Percentiles rank a stretch among this genome's conserved stretches.
Conservation (phyloP, 2,113 vertebrate species). For the Sebastes fasciatus region DNA sequence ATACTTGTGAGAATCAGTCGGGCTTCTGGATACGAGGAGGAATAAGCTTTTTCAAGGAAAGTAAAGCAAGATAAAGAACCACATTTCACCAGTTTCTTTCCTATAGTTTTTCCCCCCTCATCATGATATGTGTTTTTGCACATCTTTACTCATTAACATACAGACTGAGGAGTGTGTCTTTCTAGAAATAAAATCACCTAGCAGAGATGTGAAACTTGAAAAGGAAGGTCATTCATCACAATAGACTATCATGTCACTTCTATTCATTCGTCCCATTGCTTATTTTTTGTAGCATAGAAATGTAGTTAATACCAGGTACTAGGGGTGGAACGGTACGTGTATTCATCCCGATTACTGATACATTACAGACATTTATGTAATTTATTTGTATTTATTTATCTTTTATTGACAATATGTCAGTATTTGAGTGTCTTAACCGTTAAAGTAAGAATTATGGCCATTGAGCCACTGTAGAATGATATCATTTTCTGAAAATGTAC, state of each 20-base stretch:
- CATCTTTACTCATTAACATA: not conserved
- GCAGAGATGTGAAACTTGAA: not conserved
- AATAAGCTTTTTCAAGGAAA: not conserved
- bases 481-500: too few relatives aligned
- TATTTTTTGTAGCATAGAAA: not conserved
- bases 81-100: not conserved
- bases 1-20: slow-evolving; percentile 1
- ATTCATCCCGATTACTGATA: too few relatives aligned
- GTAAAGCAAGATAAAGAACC: not conserved
- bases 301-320: too few relatives aligned
- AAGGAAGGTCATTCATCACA: not conserved
- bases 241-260: not conserved
- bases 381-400: too few relatives aligned
- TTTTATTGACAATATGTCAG: too few relatives aligned
- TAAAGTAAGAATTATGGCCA: too few relatives aligned
- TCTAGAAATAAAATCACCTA: not conserved
- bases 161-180: not conserved
- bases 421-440: too few relatives aligned
- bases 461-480: too few relatives aligned
- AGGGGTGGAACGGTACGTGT: too few relatives aligned
- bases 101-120: not conserved
- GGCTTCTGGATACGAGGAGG: not conserved
- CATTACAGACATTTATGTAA: too few relatives aligned
- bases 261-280: too few relatives aligned
- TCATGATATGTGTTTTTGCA: not conserved